A percentile compares a stretch with the other conserved stretches of the same genome.
These are phyloP conservation scores for Myotis davidii DNA, from an alignment of 2,113 vertebrate genomes.

Conservation along the genomic window DNA sequence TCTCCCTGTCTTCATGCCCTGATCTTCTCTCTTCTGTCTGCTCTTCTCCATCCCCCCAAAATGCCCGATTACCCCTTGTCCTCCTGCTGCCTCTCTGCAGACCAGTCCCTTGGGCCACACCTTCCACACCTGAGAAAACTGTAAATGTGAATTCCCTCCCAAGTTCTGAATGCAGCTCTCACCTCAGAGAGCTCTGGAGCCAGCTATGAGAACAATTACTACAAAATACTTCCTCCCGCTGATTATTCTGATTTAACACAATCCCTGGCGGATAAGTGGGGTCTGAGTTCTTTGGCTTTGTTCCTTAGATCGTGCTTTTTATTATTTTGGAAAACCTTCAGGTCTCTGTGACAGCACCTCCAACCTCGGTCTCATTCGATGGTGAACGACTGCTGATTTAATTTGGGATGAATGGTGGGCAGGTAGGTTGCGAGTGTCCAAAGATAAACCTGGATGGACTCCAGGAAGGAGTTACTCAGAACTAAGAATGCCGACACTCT, in stretches of 20 bases:
- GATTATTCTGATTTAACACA: neutral
- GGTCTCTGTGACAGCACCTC: neutral
- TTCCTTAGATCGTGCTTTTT: neutral
- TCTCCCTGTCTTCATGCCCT: neutral
- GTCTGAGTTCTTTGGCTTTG: neutral
- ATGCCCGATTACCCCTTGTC: neutral
- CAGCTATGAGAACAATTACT: neutral
- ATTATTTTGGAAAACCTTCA: neutral
- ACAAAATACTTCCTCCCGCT: neutral
- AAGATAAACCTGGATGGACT: neutral
- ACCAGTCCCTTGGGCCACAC: neutral
- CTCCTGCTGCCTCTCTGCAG: neutral
- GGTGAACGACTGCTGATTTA: neutral
- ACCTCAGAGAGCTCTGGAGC: neutral
- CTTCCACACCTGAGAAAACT: neutral
- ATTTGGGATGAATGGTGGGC: neutral
- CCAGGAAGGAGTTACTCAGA: neutral
- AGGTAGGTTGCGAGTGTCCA: neutral
- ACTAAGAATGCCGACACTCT: constrained; percentile 50
- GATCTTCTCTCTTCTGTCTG: neutral
- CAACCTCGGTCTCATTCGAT: neutral
- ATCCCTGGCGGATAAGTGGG: neutral
- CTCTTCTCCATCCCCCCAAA: accelerated
- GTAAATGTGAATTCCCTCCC: neutral
- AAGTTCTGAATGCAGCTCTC: neutral